A percentile compares a stretch with the other conserved stretches of the same genome.
Evolutionary conservation across 2,113 vertebrate genomes (phyloP).

Genomic region (Sceloporus tristichus): DNA sequence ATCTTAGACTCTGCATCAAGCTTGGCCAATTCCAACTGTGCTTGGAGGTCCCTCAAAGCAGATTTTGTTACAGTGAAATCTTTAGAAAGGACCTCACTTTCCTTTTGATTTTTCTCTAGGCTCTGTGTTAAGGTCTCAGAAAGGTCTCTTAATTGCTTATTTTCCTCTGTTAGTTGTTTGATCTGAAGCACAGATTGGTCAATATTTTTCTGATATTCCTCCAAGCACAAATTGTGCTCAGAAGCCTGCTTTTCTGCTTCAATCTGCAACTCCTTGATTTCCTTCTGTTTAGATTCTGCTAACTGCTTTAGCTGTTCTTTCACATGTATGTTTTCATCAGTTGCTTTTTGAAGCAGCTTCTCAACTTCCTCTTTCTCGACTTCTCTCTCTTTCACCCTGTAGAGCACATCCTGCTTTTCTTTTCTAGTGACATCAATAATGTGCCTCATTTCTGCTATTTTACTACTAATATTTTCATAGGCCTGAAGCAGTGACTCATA

Average conservation of each 20-base stretch:
- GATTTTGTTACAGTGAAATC: slow-evolving; percentile 71
- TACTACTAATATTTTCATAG: slow-evolving; percentile 87
- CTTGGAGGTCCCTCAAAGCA: slow-evolving; percentile 74
- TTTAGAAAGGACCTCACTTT: slow-evolving; percentile 74
- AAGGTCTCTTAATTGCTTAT: slow-evolving; percentile 67
- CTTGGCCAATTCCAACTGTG: slow-evolving; percentile 73
- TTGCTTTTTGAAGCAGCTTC: slow-evolving; percentile 69
- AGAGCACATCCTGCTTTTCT: slow-evolving; percentile 84
- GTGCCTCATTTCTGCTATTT: slow-evolving; percentile 90
- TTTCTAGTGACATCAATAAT: slow-evolving; percentile 81
- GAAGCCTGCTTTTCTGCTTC: slow-evolving; percentile 75
- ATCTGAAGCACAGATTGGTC: slow-evolving; percentile 73
- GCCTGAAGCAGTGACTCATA: slow-evolving; percentile 89
- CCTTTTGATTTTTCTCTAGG: slow-evolving; percentile 71
- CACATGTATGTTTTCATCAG: slow-evolving; percentile 75
- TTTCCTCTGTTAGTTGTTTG: slow-evolving; percentile 76
- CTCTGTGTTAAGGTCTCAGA: slow-evolving; percentile 73
- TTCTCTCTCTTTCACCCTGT: slow-evolving; percentile 74
- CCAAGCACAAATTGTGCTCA: slow-evolving; percentile 67
- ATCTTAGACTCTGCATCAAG: slow-evolving; percentile 79
- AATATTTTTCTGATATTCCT: slow-evolving; percentile 62
- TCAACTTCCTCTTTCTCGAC: slow-evolving; percentile 74
- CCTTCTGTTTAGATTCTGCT: slow-evolving; percentile 72
- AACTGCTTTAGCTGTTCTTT: slow-evolving; percentile 77
- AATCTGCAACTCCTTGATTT: slow-evolving; percentile 77